These are phyloP conservation scores for Ectobius pallidus DNA, from an alignment of 2,888 invertebrate species.

Conservation along the genomic window DNA sequence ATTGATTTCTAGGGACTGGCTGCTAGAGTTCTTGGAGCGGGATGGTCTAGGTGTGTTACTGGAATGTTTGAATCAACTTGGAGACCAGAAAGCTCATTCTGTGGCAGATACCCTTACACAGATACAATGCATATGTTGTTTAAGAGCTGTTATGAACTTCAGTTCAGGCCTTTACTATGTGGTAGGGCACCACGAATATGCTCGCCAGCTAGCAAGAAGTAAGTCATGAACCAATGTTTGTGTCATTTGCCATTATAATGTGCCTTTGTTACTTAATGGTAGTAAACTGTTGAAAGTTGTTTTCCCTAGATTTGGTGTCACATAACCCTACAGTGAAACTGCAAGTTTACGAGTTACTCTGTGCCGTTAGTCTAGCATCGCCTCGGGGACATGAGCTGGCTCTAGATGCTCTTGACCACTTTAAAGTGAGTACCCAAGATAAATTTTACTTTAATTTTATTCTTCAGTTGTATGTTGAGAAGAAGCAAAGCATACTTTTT, in stretches of 20 bases:
- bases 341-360: constrained; percentile 56
- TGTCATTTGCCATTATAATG: no score
- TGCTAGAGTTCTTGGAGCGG: constrained; percentile 54
- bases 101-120: constrained; percentile 55
- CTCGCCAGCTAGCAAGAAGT: constrained; percentile 55
- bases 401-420: constrained; percentile 53
- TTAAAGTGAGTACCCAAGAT: constrained; percentile 54
- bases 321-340: constrained; percentile 55
- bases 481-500: no score
- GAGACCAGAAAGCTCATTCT: constrained; percentile 46
- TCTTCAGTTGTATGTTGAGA: no score
- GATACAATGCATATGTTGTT: constrained; percentile 56
- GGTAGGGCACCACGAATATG: constrained; percentile 51
- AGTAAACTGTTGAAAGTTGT: no score
- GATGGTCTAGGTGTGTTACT: constrained; percentile 56
- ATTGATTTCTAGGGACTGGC: constrained; percentile 51
- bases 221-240: no score
- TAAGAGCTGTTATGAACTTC: constrained; percentile 56
- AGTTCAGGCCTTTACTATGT: constrained; percentile 54
- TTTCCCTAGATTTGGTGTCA: constrained; percentile 55
- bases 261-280: no score
- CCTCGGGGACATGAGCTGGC: constrained; percentile 53
- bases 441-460: no score
- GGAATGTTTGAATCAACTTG: constrained; percentile 53
- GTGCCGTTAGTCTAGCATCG: constrained; percentile 55